phyloP scores from a whole-genome alignment of 2,888 invertebrate genomes.

The Hydrotaea cyrtoneurina region DNA sequence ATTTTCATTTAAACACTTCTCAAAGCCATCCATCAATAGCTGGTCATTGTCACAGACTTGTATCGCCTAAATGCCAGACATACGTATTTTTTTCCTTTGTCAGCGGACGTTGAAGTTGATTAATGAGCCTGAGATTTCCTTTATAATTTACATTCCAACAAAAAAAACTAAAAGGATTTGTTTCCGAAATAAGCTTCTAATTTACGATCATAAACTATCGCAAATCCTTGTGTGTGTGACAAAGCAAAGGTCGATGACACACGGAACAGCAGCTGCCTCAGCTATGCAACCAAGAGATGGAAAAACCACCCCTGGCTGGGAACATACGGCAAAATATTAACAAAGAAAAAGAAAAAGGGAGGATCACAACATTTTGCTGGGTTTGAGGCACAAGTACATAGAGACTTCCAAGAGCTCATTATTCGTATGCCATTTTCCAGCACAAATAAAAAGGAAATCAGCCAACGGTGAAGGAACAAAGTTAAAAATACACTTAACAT shows the following conservation, averaged over 20 bases:
- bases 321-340: not conserved
- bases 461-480: too few relatives aligned
- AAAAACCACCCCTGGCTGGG: not conserved
- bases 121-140: too few relatives aligned
- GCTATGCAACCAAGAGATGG: not conserved
- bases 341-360: not conserved
- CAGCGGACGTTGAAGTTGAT: too few relatives aligned
- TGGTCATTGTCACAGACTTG: too few relatives aligned
- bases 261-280: not conserved
- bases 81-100: too few relatives aligned
- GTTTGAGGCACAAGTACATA: not conserved
- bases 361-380: not conserved
- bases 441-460: not conserved
- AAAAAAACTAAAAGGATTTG: conserved; percentile 2
- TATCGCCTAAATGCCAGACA: too few relatives aligned
- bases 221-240: not conserved
- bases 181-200: not conserved
- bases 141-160: not conserved
- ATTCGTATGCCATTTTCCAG: not conserved
- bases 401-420: not conserved
- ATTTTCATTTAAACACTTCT: too few relatives aligned
- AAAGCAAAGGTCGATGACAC: not conserved
- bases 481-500: too few relatives aligned
- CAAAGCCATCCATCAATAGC: too few relatives aligned
- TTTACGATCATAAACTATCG: conserved; percentile 7